Conservation (phyloP, 2,888 invertebrate species). For the Lepidocyrtoides sp. region DNA sequence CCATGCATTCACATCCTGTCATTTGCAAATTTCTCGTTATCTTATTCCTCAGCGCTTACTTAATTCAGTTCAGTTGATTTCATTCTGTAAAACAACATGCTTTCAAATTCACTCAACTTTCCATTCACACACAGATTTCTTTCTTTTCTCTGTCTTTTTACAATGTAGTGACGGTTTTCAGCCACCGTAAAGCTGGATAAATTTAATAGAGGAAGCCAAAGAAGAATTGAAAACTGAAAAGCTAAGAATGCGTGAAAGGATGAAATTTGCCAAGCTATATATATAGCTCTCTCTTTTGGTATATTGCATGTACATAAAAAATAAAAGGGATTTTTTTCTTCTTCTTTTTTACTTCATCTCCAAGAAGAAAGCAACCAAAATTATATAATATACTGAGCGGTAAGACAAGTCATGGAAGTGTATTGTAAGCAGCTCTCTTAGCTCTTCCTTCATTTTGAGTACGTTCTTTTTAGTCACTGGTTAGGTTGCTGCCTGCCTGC, state of each 20-base stretch:
- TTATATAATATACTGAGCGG: too few species aligned
- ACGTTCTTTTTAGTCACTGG: slow-evolving; percentile 30
- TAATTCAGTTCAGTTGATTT: neutral
- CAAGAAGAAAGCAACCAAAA: neutral
- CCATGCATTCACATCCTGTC: neutral
- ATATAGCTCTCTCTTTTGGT: too few species aligned
- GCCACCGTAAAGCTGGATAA: slow-evolving; percentile 36
- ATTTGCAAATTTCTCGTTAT: neutral
- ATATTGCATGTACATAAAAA: too few species aligned
- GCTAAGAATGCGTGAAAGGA: slow-evolving; percentile 6
- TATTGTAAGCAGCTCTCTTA: too few species aligned
- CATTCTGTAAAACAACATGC: neutral
- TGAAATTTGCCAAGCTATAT: too few species aligned
- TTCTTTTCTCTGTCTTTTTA: neutral
- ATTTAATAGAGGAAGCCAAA: slow-evolving; percentile 26
- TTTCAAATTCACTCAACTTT: slow-evolving; percentile 23
- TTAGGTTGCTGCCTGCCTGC: slow-evolving; percentile 25
- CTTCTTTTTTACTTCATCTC: neutral
- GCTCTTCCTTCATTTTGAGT: slow-evolving; percentile 12
- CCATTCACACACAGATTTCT: neutral
- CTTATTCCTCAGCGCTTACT: neutral
- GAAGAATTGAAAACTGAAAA: slow-evolving; percentile 10
- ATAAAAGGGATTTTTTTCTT: too few species aligned
- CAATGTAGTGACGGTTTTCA: slow-evolving; percentile 12
- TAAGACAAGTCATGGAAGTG: too few species aligned